Evolutionary conservation across 2,797 vertebrate species (phyloP).

Genomic region (Parauchenoglanis punctatus): DNA sequence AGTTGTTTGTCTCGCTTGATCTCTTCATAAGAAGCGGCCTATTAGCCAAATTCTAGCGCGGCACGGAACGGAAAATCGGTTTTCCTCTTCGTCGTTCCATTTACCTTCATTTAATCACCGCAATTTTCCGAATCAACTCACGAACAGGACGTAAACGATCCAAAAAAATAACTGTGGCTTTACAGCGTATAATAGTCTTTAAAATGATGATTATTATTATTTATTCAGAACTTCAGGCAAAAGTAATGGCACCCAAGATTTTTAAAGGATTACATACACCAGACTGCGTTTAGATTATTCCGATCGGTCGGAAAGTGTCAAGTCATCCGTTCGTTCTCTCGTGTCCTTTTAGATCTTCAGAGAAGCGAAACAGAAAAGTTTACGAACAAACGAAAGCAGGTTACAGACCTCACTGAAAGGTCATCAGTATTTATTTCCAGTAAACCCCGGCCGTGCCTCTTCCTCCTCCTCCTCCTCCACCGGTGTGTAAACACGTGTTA

Average conservation of each 20-base stretch:
- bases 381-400: slow-evolving; percentile 58
- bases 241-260: neutral
- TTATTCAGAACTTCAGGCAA: neutral
- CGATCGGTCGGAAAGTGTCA: neutral
- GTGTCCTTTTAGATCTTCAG: neutral
- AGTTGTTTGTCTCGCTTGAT: slow-evolving; percentile 78
- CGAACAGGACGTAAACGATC: too few relatives aligned
- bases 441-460: slow-evolving; percentile 40
- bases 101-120: neutral
- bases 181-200: too few relatives aligned
- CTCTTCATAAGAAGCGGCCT: slow-evolving; percentile 70
- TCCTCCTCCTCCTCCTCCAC: slow-evolving; percentile 37
- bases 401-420: neutral
- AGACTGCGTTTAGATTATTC: neutral
- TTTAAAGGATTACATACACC: neutral
- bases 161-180: too few relatives aligned
- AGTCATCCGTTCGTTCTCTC: too few relatives aligned
- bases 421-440: slow-evolving; percentile 65
- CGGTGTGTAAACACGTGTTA: slow-evolving; percentile 71
- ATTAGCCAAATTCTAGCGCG: neutral
- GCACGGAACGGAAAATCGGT: neutral
- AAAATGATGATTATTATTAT: neutral
- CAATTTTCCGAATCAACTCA: neutral
- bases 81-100: neutral
- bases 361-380: slow-evolving; percentile 55